Conservation (phyloP, 2,888 invertebrate species). For the Drosophila merina region DNA sequence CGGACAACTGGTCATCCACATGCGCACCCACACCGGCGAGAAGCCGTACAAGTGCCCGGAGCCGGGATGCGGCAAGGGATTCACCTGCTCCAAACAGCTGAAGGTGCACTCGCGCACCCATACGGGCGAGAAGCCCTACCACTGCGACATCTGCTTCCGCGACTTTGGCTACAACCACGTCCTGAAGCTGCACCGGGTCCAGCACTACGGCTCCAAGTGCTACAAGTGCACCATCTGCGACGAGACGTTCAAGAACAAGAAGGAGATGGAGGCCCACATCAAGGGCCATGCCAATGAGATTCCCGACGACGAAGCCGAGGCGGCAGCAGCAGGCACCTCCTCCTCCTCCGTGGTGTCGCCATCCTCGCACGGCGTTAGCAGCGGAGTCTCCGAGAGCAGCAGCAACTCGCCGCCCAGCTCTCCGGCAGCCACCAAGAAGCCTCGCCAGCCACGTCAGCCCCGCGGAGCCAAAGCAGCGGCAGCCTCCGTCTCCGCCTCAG, state of each 20-base stretch:
- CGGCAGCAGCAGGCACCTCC: slow-evolving; percentile 39
- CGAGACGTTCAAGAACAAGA: slow-evolving; percentile 95
- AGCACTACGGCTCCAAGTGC: slow-evolving; percentile 95
- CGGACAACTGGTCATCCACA: slow-evolving; percentile 95
- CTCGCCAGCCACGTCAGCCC: slow-evolving; percentile 64
- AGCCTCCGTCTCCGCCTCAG: neutral
- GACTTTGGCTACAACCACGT: slow-evolving; percentile 97
- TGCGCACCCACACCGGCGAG: slow-evolving; percentile 94
- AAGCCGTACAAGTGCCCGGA: slow-evolving; percentile 93
- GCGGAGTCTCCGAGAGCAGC: slow-evolving; percentile 65
- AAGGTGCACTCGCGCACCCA: slow-evolving; percentile 96
- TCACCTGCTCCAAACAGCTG: slow-evolving; percentile 95
- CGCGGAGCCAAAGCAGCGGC: slow-evolving; percentile 43
- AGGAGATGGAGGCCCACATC: slow-evolving; percentile 95
- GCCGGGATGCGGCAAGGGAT: slow-evolving; percentile 94
- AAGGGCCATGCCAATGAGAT: slow-evolving; percentile 89
- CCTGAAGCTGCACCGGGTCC: slow-evolving; percentile 93
- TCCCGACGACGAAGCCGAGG: slow-evolving; percentile 85
- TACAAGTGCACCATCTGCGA: slow-evolving; percentile 97
- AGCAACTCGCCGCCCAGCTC: slow-evolving; percentile 72
- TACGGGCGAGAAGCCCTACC: slow-evolving; percentile 95
- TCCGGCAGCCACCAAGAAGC: slow-evolving; percentile 66
- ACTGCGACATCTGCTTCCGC: slow-evolving; percentile 95
- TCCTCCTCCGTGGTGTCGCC: slow-evolving; percentile 38
- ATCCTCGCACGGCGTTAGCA: slow-evolving; percentile 44